These are phyloP conservation scores for Porites evermanni DNA, from an alignment of 92 coral and sea anemone species.

Conservation along the genomic window DNA sequence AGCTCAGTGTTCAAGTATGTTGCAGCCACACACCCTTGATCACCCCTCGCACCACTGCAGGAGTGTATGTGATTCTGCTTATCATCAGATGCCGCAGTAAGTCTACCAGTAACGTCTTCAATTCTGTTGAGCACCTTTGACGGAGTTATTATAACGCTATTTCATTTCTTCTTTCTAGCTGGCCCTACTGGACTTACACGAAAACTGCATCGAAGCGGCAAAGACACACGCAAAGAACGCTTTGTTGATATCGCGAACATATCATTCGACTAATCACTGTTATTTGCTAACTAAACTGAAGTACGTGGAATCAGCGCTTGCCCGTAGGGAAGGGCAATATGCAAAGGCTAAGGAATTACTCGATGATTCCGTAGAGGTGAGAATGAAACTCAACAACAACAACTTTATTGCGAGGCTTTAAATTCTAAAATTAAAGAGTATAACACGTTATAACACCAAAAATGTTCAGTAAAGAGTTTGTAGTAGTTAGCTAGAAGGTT, in stretches of 20 bases:
- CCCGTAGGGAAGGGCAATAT: conserved; percentile 24
- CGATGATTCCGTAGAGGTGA: conserved; percentile 34
- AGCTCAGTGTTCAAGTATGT: too few species aligned
- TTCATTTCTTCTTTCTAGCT: conserved; percentile 5
- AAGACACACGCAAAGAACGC: not conserved
- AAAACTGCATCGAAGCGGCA: not conserved
- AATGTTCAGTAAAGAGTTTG: not conserved
- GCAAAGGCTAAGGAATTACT: conserved; percentile 17
- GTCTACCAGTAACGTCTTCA: too few species aligned
- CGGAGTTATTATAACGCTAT: too few species aligned
- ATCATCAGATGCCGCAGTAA: too few species aligned
- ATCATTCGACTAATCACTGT: conserved; percentile 10
- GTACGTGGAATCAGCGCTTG: conserved; percentile 21
- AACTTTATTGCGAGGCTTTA: not conserved
- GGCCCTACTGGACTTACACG: conserved; percentile 22
- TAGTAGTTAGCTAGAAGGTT: too few species aligned
- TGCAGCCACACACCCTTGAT: too few species aligned
- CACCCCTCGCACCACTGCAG: too few species aligned
- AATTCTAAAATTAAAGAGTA: not conserved
- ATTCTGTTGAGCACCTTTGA: too few species aligned
- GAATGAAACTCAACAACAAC: not conserved
- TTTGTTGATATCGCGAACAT: conserved; percentile 1
- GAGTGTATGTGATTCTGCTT: too few species aligned
- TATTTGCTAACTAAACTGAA: conserved; percentile 20
- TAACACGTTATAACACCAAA: too few species aligned